These are phyloP conservation scores for Epizoanthus rinbou DNA, from an alignment of 92 coral and sea anemone genomes.

Conservation along the genomic window DNA sequence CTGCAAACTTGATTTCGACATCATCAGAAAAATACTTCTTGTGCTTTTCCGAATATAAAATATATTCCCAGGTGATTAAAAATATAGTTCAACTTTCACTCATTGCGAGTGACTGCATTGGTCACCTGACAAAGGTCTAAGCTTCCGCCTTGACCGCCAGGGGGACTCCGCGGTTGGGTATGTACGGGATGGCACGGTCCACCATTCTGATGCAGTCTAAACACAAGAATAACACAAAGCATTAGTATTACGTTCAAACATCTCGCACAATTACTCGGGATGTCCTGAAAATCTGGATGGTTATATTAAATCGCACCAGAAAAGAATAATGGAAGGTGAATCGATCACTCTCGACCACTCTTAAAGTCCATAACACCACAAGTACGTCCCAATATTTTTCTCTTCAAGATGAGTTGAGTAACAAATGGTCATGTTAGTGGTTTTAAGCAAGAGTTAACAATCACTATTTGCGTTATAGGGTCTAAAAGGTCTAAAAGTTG, in stretches of 20 bases:
- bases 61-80: neutral
- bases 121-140: conserved; percentile 11
- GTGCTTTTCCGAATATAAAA: neutral
- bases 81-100: neutral
- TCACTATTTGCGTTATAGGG: neutral
- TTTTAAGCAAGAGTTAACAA: neutral
- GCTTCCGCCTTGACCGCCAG: conserved; percentile 84
- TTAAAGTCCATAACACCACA: too few species aligned
- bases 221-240: neutral
- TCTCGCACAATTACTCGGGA: too few species aligned
- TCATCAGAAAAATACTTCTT: neutral
- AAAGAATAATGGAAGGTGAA: too few species aligned
- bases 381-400: too few species aligned
- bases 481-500: neutral
- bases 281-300: too few species aligned
- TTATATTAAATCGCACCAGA: too few species aligned
- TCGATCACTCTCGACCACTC: too few species aligned
- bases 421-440: too few species aligned
- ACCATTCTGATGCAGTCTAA: conserved; percentile 97
- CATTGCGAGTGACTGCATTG: neutral
- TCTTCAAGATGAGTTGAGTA: neutral
- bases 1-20: neutral
- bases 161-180: conserved; percentile 95
- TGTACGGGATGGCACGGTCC: conserved; percentile 83
- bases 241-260: neutral